phyloP scores from a whole-genome alignment of 2,797 vertebrate genomes.

The Danio tinwini region DNA sequence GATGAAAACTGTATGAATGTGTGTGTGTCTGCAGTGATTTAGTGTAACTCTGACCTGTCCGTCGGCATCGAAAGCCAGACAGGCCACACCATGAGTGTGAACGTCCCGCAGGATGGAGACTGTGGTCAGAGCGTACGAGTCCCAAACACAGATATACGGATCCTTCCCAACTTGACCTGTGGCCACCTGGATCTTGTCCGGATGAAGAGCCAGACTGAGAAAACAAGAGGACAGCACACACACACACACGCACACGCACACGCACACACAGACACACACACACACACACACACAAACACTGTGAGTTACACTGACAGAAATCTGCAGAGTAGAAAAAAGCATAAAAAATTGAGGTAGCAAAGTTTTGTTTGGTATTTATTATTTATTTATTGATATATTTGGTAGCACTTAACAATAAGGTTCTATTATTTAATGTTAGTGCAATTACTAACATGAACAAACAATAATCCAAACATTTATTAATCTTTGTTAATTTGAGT shows the following conservation, averaged over 20 bases:
- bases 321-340: neutral
- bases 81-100: slow-evolving; percentile 94
- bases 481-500: no score
- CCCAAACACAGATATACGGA: slow-evolving; percentile 95
- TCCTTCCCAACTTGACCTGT: slow-evolving; percentile 97
- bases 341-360: no score
- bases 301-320: neutral
- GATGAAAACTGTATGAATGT: no score
- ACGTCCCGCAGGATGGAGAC: slow-evolving; percentile 94
- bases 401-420: no score
- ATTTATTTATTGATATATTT: no score
- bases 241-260: neutral
- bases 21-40: neutral
- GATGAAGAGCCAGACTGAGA: slow-evolving; percentile 91
- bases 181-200: slow-evolving; percentile 91
- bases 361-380: no score
- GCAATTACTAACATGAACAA: no score
- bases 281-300: neutral
- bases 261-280: neutral
- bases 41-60: slow-evolving; percentile 86
- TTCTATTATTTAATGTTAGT: no score
- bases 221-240: neutral
- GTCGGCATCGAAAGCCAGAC: slow-evolving; percentile 90
- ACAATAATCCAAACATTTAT: no score
- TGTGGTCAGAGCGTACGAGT: slow-evolving; percentile 88